Evolutionary conservation across 2,113 vertebrate genomes (phyloP).

Genomic region (Anser brachyrhynchus): DNA sequence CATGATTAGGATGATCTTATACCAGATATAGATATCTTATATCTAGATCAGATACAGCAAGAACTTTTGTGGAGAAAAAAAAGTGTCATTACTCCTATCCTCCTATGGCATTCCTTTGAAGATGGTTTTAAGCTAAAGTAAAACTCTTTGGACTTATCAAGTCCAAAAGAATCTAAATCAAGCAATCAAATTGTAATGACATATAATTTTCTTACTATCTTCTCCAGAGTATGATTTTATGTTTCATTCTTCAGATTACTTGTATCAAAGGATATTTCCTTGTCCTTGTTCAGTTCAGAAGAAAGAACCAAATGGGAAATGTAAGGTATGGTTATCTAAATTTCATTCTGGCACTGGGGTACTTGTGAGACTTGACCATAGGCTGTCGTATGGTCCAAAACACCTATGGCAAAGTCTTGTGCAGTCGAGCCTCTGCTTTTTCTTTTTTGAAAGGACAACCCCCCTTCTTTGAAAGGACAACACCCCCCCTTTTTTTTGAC

Average conservation of each 20-base stretch:
- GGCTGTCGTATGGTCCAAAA: neutral
- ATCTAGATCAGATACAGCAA: neutral
- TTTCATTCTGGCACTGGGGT: neutral
- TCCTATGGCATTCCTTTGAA: neutral
- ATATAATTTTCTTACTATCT: neutral
- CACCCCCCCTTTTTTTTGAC: neutral
- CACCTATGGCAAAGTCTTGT: neutral
- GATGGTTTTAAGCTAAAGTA: neutral
- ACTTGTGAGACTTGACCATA: neutral
- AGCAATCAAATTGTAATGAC: neutral
- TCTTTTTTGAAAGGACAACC: neutral
- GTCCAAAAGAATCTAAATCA: neutral
- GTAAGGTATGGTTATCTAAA: neutral
- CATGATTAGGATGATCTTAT: neutral
- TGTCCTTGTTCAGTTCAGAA: neutral
- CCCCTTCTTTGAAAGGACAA: neutral
- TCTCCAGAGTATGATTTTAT: neutral
- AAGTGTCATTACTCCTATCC: neutral
- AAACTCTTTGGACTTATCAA: neutral
- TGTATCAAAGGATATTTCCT: neutral
- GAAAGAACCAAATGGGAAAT: neutral
- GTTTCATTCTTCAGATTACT: neutral
- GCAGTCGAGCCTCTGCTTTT: neutral
- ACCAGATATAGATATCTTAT: neutral
- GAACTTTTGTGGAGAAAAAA: neutral